Evolutionary conservation across 2,113 vertebrate species (phyloP), one percentile per base, ranked within the genome.

Genomic region (Vanacampus margaritifer): DNA sequence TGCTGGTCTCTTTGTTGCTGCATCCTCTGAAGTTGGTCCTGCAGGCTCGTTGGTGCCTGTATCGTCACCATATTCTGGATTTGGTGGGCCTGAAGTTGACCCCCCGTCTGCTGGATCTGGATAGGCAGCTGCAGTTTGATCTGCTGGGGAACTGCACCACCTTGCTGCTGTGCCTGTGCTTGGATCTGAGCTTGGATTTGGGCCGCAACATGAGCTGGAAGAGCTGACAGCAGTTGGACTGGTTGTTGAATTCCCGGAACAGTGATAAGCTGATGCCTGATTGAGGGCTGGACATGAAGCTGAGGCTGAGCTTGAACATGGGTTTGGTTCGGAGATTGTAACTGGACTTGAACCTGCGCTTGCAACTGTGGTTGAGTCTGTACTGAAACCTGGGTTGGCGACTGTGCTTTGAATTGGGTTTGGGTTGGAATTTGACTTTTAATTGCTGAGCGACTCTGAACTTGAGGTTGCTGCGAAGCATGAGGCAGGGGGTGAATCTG

Each of bases 51-150:
- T 8, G 84, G 82, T 36, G 95, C 92, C 89, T 96, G 96, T 83
- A 98, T 95, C 67, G 95, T 91, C 73, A 98, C 95, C 91, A 97
- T 93, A 73, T 95, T 96, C 90, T 96, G 95, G 83, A 94, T 91
- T 83, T 95, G 96, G 82, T 95, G 95, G 32, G 94, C 78, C 81
- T 96, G 95, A 35, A 91, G 87, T 68, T 85, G 90, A 2, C 85
- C 89, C 24, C 84, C 88, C 0, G 88, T 64, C 45, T 91, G 95
- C 83, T 95, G 95, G 78, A 95, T 93, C 86, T 95, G 94, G 84
- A 94, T 90, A 0, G 96, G 95, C 35, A 96, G 89, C 86, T 96
- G 96, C 16, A 96, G 93, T 86, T 92, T 91, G 85, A 95, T 92
- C 72, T 95, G 96, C 90, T 95, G 95, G 67, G 95, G 93, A 46